Base-by-base conservation (phyloP, 2,113 vertebrate genomes). In the Otis tarda region DNA sequence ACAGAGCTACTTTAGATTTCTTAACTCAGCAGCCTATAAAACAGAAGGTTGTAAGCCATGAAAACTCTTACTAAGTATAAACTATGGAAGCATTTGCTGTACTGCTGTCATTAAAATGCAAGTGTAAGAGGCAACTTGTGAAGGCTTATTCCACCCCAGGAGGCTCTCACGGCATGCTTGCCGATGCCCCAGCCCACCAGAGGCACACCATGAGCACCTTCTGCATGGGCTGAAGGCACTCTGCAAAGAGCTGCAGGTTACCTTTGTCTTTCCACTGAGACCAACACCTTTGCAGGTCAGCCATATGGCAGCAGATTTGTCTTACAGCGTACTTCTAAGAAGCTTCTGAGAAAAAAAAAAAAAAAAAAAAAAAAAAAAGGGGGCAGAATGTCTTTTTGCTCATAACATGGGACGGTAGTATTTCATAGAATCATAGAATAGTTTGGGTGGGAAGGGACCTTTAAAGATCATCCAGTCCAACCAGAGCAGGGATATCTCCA, bases 11-110 rank as follows among this genome's bases (percentile, higher is more conserved):
- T 92, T 75, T 7, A 8, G 14, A 71, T 80, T 92, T 86, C 65
- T 90, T 35, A 83, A 82, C 80, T 75, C 61, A 69, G 77, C 83
- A 96, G 89, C 94, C 86, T 95, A 89, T 73, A 79, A 93, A 87
- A 56, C 90, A 91, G 80, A 90, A 87, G 87, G 87, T 50, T 57
- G 49, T 30, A 60, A 79, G 77, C 73, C 19, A 4, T 12, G 41
- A 89, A 87, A 89, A 59, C 41, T 71, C 83, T 79, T 47, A 73
- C 53, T 82, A 82, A 95, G 10, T 60, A 94, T 41, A 89, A 91
- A 52, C 43, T 43, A 21, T 16, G 9, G 49, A 94, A 61, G 45
- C 33, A 57, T 65, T 74, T 2, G 2, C 55, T 75, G 49, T 49
- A 75, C 19, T 11, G 37, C 60, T 88, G 39, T 52, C 67, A 79